Conservation (phyloP, 2,888 invertebrate genomes). For the Platycnemis pennipes region DNA sequence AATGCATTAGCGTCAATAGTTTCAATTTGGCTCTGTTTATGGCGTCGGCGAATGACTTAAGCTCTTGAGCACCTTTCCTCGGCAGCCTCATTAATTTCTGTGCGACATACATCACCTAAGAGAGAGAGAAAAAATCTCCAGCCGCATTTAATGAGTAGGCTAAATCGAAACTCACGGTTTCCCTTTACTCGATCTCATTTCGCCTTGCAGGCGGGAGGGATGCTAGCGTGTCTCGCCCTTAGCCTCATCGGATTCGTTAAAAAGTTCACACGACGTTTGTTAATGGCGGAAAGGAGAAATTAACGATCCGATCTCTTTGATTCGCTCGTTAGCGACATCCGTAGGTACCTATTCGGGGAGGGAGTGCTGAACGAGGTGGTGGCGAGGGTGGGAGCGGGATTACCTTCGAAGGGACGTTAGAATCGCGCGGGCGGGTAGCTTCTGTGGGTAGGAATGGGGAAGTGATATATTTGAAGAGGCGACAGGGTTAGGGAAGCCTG, state of each 20-base stretch:
- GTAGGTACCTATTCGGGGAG: neutral
- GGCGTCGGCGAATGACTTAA: neutral
- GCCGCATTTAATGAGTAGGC: conserved; percentile 10
- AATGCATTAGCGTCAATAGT: neutral
- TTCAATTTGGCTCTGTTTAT: neutral
- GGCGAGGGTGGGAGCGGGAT: neutral
- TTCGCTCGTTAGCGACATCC: conserved; percentile 31
- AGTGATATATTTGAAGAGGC: neutral
- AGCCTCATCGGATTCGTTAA: conserved; percentile 35
- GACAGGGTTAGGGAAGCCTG: neutral
- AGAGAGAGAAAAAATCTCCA: neutral
- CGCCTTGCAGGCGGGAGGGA: neutral
- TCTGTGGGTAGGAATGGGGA: neutral
- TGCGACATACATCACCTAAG: neutral
- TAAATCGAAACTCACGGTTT: conserved; percentile 18
- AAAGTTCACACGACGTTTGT: conserved; percentile 29
- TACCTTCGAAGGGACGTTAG: neutral
- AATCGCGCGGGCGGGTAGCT: neutral
- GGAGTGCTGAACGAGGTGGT: neutral
- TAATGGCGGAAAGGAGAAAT: conserved; percentile 11
- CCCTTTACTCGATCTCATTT: neutral
- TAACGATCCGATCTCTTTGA: neutral
- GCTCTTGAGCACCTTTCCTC: conserved; percentile 9
- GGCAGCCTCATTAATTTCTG: neutral
- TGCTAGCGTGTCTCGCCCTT: neutral